Evolutionary conservation across 2,113 vertebrate species (phyloP), one percentile per base, ranked within the genome.

Genomic region (Ctenodactylus gundi): DNA sequence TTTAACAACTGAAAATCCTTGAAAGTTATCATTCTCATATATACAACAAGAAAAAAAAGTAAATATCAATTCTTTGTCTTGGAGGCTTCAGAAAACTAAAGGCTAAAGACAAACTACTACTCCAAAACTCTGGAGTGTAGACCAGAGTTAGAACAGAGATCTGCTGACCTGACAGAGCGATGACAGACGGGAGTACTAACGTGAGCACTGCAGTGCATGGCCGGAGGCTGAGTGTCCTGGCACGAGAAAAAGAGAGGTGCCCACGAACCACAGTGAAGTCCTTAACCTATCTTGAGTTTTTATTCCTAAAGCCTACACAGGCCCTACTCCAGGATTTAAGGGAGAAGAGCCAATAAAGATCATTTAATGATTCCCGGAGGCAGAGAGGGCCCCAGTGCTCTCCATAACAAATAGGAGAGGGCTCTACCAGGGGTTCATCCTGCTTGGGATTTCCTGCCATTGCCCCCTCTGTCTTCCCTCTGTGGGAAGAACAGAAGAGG

Each of bases 401-500:
- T 87, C n/a, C 44, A 23, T 49, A 90, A 67, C 6, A 85, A 39
- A 77, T 51, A 67, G 62, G 39, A 60, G 27, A 77, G 15, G 36
- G 10, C 46, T 51, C 46, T 23, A n/a, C 25, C 77, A 88, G 70
- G 17, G 6, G 14, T 13, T 55, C 39, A 76, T 5, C 18, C 67
- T 62, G n/a, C 34, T 21, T 34, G n/a, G n/a, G n/a, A n/a, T 31
- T 70, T 12, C 53, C 53, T 20, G 25, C 6, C 36, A 46, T 21
- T 14, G 12, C 21, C 46, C 4, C 5, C 18, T 76, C 46, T 41
- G 17, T 23, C 11, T 10, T 25, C 51, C 51, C 36, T 75, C 4
- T 27, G 44, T n/a, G n/a, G n/a, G n/a, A n/a, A n/a, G n/a, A n/a
- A 13, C 14, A 34, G 4, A 1, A 1, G 21, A 9, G 6, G 49